These are phyloP conservation scores for Drosophila aff. DNA, from an alignment of 1,140 invertebrate species.

Conservation along the genomic window DNA sequence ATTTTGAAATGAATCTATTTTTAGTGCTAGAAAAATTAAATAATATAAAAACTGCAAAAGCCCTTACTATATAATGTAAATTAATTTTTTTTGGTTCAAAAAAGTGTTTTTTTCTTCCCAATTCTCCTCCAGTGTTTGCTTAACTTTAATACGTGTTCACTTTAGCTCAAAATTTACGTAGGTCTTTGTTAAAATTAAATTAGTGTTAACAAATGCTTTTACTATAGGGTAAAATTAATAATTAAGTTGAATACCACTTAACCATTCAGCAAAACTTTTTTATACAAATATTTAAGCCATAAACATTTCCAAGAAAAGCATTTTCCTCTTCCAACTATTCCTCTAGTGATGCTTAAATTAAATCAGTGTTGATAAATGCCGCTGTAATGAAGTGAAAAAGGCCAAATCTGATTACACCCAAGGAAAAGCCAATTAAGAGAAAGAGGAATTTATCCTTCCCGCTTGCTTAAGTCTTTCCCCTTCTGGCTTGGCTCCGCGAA, in stretches of 20 bases:
- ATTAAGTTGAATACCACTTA: not conserved
- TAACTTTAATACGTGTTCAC: too few species aligned
- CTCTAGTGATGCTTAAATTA: not conserved
- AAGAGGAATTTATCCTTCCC: conserved; percentile 16
- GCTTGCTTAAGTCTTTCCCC: not conserved
- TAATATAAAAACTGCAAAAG: not conserved
- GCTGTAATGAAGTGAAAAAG: conserved; percentile 5
- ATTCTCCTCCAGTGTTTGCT: not conserved
- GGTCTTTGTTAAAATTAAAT: not conserved
- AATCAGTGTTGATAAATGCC: conserved; percentile 21
- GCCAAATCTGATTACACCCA: conserved; percentile 17
- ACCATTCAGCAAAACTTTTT: not conserved
- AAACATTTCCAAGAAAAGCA: not conserved
- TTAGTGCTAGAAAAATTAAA: not conserved
- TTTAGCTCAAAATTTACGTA: too few species aligned
- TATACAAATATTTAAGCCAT: not conserved
- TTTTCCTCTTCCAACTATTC: not conserved
- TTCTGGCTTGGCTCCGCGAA: not conserved
- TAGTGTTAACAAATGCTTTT: not conserved
- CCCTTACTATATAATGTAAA: not conserved
- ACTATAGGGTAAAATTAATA: not conserved
- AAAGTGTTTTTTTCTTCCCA: not conserved
- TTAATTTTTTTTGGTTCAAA: not conserved
- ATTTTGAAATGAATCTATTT: not conserved
- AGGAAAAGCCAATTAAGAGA: conserved; percentile 16